Evolutionary conservation across 1,140 invertebrate genomes (phyloP).

Genomic region (Dendrolimus kikuchii): DNA sequence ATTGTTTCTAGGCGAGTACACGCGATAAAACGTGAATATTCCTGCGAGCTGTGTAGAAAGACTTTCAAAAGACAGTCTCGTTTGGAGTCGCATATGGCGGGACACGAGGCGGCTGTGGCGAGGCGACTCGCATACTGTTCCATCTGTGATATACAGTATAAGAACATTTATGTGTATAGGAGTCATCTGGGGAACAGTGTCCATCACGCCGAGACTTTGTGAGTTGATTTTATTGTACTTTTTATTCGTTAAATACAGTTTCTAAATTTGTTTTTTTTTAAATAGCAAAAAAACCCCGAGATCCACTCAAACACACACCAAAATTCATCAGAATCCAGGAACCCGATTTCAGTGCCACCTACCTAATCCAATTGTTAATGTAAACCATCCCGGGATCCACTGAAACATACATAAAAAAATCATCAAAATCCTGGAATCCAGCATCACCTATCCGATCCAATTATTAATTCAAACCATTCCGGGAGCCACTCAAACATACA

Average conservation of each 20-base stretch:
- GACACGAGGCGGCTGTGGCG: constrained; percentile 19
- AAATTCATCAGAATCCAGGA: no score
- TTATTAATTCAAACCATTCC: no score
- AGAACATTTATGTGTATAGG: constrained; percentile 35
- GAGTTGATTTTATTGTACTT: constrained; percentile 7
- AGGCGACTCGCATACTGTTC: constrained; percentile 26
- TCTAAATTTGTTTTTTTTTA: constrained; percentile 3
- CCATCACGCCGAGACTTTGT: constrained; percentile 29
- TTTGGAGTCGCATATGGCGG: constrained; percentile 26
- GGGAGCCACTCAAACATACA: no score
- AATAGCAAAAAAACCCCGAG: no score
- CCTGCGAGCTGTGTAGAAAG: constrained; percentile 24
- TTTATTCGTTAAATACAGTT: not conserved
- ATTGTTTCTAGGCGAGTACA: constrained; percentile 32
- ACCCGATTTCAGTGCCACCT: no score
- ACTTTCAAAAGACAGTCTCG: constrained; percentile 23
- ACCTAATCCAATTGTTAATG: no score
- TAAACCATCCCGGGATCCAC: no score
- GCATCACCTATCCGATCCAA: no score
- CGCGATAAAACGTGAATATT: constrained; percentile 12
- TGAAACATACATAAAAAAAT: no score
- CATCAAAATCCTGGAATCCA: no score
- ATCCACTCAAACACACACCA: no score
- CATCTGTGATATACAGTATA: constrained; percentile 31
- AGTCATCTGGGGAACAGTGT: constrained; percentile 35